Evolutionary conservation across 2,797 vertebrate species (phyloP), one percentile per base, ranked within the genome.

Genomic region (Choloepus didactylus): DNA sequence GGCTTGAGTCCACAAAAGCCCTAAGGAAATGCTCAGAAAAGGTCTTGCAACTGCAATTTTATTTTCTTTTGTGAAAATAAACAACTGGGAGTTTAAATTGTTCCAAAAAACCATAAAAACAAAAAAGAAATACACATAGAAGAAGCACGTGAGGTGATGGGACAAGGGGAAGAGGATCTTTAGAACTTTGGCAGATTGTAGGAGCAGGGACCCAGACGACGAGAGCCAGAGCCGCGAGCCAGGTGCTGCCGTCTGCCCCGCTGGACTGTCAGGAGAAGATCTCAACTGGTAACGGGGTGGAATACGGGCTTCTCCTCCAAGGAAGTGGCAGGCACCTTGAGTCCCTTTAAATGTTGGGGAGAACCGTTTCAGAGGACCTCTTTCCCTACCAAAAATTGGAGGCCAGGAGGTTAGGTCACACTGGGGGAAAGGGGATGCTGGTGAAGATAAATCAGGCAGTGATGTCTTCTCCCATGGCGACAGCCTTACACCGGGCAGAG

Each of bases 1-100:
- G 38, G 19, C 35, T 73, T 80, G 35, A 79, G 15, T 91, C 87
- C 73, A 87, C 29, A 46, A 67, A 95, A 59, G 62, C 31, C 87
- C 64, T 27, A 51, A 91, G 86, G 84, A 88, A 81, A 89, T 31
- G 98, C 69, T 29, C 97, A 87, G 86, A 5, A 51, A 93, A 92
- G 89, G 83, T 97, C 72, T 95, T 98, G 97, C 98, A 98, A 97
- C 95, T 97, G 98, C 84, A 97, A 97, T 98, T 98, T 98, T 98
- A 98, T 98, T 98, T 98, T 97, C 96, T 98, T 98, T 98, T 97
- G 97, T 98, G 98, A 98, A 98, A 98, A 98, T 98, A 96, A 98
- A 98, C 97, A 98, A 93, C 85, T 89, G 96, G 87, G 95, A 97
- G 96, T 95, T 94, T 94, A 95, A 96, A 93, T 89, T 95, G 86